Evolutionary conservation across 2,888 invertebrate genomes (phyloP).

Genomic region (Taphrorychus bicolor): DNA sequence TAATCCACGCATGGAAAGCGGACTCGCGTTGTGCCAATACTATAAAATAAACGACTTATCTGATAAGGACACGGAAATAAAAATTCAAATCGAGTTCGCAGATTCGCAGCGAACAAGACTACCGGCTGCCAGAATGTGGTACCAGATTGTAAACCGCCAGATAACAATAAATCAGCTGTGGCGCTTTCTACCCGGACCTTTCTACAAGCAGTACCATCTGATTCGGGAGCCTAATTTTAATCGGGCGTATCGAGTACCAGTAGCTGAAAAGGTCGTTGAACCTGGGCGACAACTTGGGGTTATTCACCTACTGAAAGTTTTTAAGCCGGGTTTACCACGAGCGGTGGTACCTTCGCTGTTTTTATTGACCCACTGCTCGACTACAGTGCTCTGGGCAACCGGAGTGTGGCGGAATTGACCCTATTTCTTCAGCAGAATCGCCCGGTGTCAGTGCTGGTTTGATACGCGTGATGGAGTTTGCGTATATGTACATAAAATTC

Average conservation of each 20-base stretch:
- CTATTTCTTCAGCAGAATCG: slow-evolving; percentile 12
- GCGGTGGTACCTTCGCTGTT: slow-evolving; percentile 42
- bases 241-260: slow-evolving; percentile 22
- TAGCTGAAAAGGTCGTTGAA: slow-evolving; percentile 53
- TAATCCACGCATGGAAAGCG: neutral
- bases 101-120: slow-evolving; percentile 12
- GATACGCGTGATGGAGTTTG: neutral
- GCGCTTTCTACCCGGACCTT: slow-evolving; percentile 40
- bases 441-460: neutral
- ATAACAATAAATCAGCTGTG: slow-evolving; percentile 34
- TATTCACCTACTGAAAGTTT: slow-evolving; percentile 58
- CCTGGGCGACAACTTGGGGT: slow-evolving; percentile 52
- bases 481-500: too few species aligned
- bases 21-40: neutral
- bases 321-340: slow-evolving; percentile 26
- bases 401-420: slow-evolving; percentile 26
- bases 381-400: slow-evolving; percentile 25
- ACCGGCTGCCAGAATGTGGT: slow-evolving; percentile 21
- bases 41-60: neutral
- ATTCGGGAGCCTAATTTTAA: slow-evolving; percentile 33
- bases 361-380: slow-evolving; percentile 48
- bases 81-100: slow-evolving; percentile 16
- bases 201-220: slow-evolving; percentile 27
- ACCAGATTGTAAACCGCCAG: slow-evolving; percentile 20
- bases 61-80: slow-evolving; percentile 4